These are phyloP conservation scores for Glaucopsyche alexis DNA, from an alignment of 2,888 invertebrate species.

Conservation along the genomic window DNA sequence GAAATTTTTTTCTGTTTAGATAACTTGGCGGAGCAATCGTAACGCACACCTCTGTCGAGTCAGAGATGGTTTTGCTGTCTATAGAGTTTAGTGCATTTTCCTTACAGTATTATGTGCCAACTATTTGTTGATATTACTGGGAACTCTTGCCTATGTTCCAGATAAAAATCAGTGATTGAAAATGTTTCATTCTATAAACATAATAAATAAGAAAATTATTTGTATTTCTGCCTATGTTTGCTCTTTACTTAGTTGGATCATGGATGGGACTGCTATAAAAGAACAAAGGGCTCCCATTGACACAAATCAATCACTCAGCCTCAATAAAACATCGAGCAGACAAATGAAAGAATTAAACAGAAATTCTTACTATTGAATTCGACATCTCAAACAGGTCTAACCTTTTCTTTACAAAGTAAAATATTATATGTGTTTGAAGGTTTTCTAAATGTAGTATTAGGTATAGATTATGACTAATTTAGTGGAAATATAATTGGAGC, in stretches of 20 bases:
- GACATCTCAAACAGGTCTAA: neutral
- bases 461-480: neutral
- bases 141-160: too few relatives aligned
- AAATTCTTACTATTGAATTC: neutral
- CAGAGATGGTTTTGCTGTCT: neutral
- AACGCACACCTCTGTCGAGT: conserved; percentile 1
- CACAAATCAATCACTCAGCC: conserved; percentile 19
- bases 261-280: neutral
- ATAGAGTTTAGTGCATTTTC: neutral
- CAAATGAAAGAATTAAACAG: neutral
- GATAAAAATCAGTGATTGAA: too few relatives aligned
- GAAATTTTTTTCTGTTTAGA: too few relatives aligned
- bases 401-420: neutral
- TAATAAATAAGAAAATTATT: neutral
- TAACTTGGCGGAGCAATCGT: too few relatives aligned
- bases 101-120: neutral
- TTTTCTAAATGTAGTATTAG: neutral
- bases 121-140: neutral
- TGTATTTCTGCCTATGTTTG: neutral
- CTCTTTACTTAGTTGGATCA: neutral
- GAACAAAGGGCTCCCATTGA: conserved; percentile 18
- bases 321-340: conserved; percentile 4
- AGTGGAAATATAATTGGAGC: conserved; percentile 1
- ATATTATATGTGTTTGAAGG: neutral
- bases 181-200: too few relatives aligned